phyloP scores from a whole-genome alignment of 2,113 vertebrate genomes.

The Galbula dea region DNA sequence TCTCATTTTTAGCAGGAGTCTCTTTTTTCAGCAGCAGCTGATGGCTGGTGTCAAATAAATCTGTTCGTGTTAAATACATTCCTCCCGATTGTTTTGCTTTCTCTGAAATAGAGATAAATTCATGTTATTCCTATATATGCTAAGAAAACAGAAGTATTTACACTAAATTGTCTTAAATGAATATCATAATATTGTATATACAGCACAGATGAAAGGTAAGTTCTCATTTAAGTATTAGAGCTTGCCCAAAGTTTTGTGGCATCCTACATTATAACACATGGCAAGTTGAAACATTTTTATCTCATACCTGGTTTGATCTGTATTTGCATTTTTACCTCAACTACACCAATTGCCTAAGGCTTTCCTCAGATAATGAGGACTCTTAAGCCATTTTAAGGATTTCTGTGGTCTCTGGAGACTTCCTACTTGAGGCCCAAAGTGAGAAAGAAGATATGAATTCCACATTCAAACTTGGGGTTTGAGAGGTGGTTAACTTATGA shows the following conservation, averaged over 20 bases:
- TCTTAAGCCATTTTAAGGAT: conserved; percentile 29
- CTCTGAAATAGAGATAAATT: not conserved
- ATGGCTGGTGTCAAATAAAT: not conserved
- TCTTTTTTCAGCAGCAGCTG: not conserved
- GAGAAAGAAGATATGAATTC: not conserved
- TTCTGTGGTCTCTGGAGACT: conserved; percentile 24
- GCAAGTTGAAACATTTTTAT: not conserved
- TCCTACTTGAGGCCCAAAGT: not conserved
- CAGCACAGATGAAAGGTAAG: not conserved
- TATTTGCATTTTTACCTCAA: conserved; percentile 7
- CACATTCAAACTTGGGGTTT: not conserved
- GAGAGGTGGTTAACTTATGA: not conserved
- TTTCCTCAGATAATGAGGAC: not conserved
- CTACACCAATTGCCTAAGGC: not conserved
- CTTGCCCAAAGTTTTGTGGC: not conserved
- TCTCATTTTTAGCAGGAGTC: not conserved
- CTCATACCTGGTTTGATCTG: not conserved
- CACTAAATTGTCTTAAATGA: not conserved
- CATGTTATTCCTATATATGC: not conserved
- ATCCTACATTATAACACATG: not conserved
- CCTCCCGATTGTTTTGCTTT: not conserved
- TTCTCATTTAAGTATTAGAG: not conserved
- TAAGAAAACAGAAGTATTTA: not conserved
- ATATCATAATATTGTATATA: not conserved
- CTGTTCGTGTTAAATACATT: not conserved